Evolutionary conservation across 2,113 vertebrate genomes (phyloP).

Genomic region (Cebidichthys violaceus): DNA sequence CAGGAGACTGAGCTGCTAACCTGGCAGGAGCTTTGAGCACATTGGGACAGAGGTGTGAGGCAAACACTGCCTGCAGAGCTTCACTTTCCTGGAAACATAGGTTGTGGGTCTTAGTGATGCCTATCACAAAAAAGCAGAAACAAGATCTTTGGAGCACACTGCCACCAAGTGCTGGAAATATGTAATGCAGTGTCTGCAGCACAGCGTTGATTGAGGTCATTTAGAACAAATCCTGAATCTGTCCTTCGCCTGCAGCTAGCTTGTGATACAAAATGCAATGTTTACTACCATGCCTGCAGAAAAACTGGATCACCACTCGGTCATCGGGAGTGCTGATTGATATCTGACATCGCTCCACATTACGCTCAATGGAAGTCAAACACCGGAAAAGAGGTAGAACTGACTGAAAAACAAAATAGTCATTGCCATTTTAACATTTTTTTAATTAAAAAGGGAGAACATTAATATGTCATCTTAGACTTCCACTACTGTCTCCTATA

Average conservation of each 20-base stretch:
- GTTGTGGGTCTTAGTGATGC: slow-evolving; percentile 92
- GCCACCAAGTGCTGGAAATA: slow-evolving; percentile 66
- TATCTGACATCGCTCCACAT: slow-evolving; percentile 90
- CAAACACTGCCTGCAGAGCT: slow-evolving; percentile 91
- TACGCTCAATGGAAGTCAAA: slow-evolving; percentile 87
- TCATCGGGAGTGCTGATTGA: slow-evolving; percentile 74
- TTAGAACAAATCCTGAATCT: neutral
- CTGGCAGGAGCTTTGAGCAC: slow-evolving; percentile 90
- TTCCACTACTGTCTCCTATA: neutral
- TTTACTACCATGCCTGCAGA: slow-evolving; percentile 91
- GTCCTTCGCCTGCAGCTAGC: neutral
- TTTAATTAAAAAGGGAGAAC: neutral
- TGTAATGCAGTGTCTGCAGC: slow-evolving; percentile 13
- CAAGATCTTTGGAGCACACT: slow-evolving; percentile 48
- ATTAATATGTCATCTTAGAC: neutral
- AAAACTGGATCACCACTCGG: slow-evolving; percentile 87
- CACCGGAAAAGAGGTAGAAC: slow-evolving; percentile 91
- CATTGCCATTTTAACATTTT: neutral
- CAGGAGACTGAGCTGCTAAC: slow-evolving; percentile 75
- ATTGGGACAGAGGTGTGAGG: slow-evolving; percentile 88
- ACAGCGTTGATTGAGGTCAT: neutral
- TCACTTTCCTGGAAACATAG: slow-evolving; percentile 90
- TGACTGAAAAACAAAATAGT: slow-evolving; percentile 78
- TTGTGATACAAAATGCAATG: neutral
- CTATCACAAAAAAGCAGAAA: slow-evolving; percentile 74